Conservation (phyloP, 2,888 invertebrate species). For the Leptogaster cylindrica region DNA sequence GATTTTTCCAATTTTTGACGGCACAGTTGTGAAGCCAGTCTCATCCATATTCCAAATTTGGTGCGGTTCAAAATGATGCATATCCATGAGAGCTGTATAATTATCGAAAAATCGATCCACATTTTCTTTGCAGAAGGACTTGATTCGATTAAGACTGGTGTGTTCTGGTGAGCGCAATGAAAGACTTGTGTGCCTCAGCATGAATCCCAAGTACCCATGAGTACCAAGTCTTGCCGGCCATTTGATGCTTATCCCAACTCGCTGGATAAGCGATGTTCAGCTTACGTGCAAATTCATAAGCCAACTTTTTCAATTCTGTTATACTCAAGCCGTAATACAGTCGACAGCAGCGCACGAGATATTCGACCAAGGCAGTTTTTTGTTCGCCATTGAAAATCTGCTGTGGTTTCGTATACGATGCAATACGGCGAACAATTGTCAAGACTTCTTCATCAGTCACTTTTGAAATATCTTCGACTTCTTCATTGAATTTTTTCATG, state of each 20-base stretch:
- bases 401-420: too few relatives aligned
- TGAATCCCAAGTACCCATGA: not conserved
- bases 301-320: not conserved
- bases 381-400: constrained; percentile 1
- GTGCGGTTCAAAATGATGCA: constrained; percentile 20
- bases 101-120: constrained; percentile 38
- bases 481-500: not conserved
- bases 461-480: not conserved
- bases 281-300: not conserved
- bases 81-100: constrained; percentile 14
- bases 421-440: too few relatives aligned
- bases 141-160: constrained; percentile 27
- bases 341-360: not conserved
- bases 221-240: constrained; percentile 6
- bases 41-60: constrained; percentile 39
- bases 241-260: not conserved
- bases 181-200: not conserved
- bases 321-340: not conserved
- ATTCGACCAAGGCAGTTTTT: not conserved
- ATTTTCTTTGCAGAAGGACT: constrained; percentile 30
- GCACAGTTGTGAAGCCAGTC: constrained; percentile 38
- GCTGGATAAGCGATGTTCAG: not conserved
- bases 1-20: constrained; percentile 2
- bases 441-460: too few relatives aligned
- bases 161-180: constrained; percentile 30